Conservation (phyloP, 2,888 invertebrate species). For the Eristalis pertinax region DNA sequence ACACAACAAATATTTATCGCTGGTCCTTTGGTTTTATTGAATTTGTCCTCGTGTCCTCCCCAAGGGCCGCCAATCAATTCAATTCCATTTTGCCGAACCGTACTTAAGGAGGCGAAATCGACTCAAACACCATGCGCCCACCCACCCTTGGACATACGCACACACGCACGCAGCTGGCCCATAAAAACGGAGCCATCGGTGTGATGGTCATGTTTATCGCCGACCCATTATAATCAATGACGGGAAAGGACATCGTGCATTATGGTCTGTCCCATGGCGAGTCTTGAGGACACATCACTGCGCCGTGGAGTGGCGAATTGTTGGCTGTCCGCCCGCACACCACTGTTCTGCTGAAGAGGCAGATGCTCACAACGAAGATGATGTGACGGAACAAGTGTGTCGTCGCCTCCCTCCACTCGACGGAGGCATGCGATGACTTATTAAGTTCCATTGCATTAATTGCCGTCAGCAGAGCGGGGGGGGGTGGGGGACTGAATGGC, state of each 20-base stretch:
- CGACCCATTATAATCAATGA: constrained; percentile 66
- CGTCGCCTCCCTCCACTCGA: not conserved
- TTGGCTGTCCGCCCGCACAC: constrained; percentile 44
- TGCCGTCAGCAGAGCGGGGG: constrained; percentile 17
- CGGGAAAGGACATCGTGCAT: constrained; percentile 69
- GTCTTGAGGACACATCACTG: constrained; percentile 36
- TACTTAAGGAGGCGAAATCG: constrained; percentile 59
- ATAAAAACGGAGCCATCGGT: constrained; percentile 65
- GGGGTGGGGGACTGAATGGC: too few relatives aligned
- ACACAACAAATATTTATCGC: constrained; percentile 30
- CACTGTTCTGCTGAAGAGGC: constrained; percentile 41
- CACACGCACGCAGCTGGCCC: constrained; percentile 43
- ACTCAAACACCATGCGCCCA: constrained; percentile 4
- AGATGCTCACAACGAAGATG: constrained; percentile 31
- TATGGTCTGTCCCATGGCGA: constrained; percentile 60
- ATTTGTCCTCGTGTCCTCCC: constrained; percentile 34
- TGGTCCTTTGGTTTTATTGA: constrained; percentile 60
- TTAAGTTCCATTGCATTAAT: constrained; percentile 65
- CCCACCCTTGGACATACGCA: not conserved
- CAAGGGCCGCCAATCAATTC: constrained; percentile 64
- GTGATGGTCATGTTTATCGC: constrained; percentile 74
- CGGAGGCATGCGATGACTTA: constrained; percentile 53
- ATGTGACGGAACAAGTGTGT: constrained; percentile 31
- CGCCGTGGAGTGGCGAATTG: constrained; percentile 25
- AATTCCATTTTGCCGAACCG: constrained; percentile 56